Base-by-base conservation (phyloP, 2,888 invertebrate genomes). In the Sinhomidia bicolor region DNA sequence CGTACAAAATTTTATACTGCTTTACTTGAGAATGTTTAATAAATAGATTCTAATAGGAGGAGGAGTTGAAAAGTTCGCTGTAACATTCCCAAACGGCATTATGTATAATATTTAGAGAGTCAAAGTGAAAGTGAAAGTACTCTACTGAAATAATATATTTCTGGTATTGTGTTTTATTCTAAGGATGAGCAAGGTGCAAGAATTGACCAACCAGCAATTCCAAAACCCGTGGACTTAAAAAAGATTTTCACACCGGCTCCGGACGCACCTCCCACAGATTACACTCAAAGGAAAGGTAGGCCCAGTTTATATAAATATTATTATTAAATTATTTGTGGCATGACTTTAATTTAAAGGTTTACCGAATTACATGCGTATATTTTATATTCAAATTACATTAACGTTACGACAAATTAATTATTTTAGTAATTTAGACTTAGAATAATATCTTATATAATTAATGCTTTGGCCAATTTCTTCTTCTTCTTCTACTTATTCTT, bases 201-300 rank as follows among this genome's bases (percentile, higher is more conserved):
- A 36, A 88, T 88, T 79, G 88, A 88, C 26, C 81, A 84, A 44
- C 83, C 83, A 26, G 26, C 51, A 54, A 41, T 87, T 80, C 89
- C 89, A 47, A 90, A 80, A 83, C 90, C 89, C 92, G 95, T 97
- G 93, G 96, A 97, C 94, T 95, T 98, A 93, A 96, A 97, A 94
- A 97, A 97, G 94, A 96, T 97, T 93, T 97, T 98, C 94, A 97
- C 97, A 2, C 97, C 97, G 82, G 97, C 97, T n/a, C 95, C 96
- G 91, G 97, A 97, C 94, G 95, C 96, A 36, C 85, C 87, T 92
- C 96, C 95, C 90, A 96, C 97, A 94, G 95, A 96, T 93, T 94
- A 96, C 92, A 97, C 97, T 81, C 80, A 87, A 71, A 95, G 95
- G 93, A 96, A 95, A 93, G 95, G 95, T 94, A 95, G 95, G 95